Evolutionary conservation across 2,113 vertebrate genomes (phyloP), one percentile per base, ranked within the genome.

Genomic region (Psittacula cyanocephala): DNA sequence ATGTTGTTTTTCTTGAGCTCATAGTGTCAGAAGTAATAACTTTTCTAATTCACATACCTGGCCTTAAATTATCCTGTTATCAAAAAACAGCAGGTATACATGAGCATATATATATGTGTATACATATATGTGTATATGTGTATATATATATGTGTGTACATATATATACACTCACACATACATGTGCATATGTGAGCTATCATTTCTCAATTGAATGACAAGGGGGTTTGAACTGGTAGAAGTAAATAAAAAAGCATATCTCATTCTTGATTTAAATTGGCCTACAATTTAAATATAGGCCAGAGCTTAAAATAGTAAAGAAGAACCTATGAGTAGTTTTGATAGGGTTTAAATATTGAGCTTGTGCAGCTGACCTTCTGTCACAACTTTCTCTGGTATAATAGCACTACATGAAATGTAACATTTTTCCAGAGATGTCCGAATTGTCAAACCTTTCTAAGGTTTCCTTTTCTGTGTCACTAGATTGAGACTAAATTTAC

Each of bases 1-100:
- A 95, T 92, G 68, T 72, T 96, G n/a, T 89, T 97, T 96, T 97
- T 91, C 89, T 97, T 91, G 77, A 95, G 49, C 17, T 62, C 67
- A 53, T 64, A 8, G 13, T 62, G 64, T 96, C 92, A 95, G 78
- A 77, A 64, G 19, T 35, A 0, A 67, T 89, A 72, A 37, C 39
- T 43, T 39, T 79, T 55, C n/a, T 74, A 57, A 91, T 87, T 91
- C 84, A 89, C 24, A 43, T 85, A 86, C 19, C 24, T 87, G 87
- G 52, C 39, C 92, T 87, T 92, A 95, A 90, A 95, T 97, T 90
- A 95, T 84, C 35, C 50, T 93, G n/a, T 93, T 97, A 97, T 74
- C 84, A 80, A 86, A 97, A 96, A 17, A 0, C 70, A 52, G 39
- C 37, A 82, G 19, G 11, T 85, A 49, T 67, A 25, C 49, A 71